Conservation (phyloP, 1,140 invertebrate species). For the Pollicipes pollicipes region DNA sequence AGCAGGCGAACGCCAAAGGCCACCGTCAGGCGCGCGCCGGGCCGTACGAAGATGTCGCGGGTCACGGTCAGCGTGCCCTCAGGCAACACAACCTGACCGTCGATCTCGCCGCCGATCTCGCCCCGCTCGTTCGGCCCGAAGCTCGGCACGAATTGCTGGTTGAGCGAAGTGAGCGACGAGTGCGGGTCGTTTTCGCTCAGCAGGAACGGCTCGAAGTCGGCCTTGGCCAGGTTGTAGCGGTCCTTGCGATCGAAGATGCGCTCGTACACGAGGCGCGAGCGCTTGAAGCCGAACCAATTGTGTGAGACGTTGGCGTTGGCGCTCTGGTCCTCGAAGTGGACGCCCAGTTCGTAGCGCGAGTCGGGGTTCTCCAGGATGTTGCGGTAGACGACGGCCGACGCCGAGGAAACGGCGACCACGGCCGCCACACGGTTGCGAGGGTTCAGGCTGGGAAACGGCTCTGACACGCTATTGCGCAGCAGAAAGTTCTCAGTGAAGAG, state of each 20-base stretch:
- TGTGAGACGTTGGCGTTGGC: slow-evolving; percentile 79
- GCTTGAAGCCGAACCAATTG: slow-evolving; percentile 75
- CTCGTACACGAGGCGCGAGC: slow-evolving; percentile 53
- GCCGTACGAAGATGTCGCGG: slow-evolving; percentile 76
- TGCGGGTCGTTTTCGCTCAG: slow-evolving; percentile 64
- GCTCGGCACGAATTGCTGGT: slow-evolving; percentile 52
- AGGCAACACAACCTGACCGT: slow-evolving; percentile 30
- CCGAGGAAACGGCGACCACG: slow-evolving; percentile 65
- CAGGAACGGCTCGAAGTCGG: slow-evolving; percentile 66
- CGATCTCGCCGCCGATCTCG: slow-evolving; percentile 64
- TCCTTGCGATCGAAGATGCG: slow-evolving; percentile 71
- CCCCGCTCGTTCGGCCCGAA: slow-evolving; percentile 51
- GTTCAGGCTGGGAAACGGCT: slow-evolving; percentile 63
- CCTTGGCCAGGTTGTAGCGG: slow-evolving; percentile 74
- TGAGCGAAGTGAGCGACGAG: slow-evolving; percentile 49
- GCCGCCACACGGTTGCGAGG: slow-evolving; percentile 75
- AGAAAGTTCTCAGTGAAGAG: slow-evolving; percentile 79
- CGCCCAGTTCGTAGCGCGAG: slow-evolving; percentile 82
- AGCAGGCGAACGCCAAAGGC: slow-evolving; percentile 66
- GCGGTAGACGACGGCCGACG: slow-evolving; percentile 67
- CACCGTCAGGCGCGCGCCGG: slow-evolving; percentile 65
- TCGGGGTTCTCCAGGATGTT: slow-evolving; percentile 85
- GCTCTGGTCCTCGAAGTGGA: slow-evolving; percentile 84
- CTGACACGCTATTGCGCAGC: slow-evolving; percentile 63
- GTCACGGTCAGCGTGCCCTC: slow-evolving; percentile 44